Conservation (phyloP, 2,113 vertebrate genomes). For the Salminus brasiliensis region DNA sequence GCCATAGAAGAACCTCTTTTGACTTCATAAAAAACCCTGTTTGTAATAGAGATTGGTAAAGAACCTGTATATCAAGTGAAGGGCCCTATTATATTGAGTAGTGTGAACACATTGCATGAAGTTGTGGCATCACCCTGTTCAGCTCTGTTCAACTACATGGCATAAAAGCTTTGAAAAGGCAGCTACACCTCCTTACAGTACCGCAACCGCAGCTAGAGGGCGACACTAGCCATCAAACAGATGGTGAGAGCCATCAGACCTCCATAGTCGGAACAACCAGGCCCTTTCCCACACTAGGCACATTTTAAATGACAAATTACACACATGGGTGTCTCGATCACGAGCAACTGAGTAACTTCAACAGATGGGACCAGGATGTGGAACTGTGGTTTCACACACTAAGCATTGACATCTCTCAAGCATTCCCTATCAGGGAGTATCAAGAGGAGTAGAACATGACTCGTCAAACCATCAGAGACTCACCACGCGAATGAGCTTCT, state of each 20-base stretch:
- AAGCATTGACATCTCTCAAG: neutral
- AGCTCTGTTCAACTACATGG: too few species aligned
- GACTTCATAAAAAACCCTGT: too few species aligned
- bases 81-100: too few species aligned
- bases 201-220: conserved; percentile 49
- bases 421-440: conserved; percentile 9
- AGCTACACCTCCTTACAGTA: conserved; percentile 14
- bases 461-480: neutral
- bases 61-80: too few species aligned
- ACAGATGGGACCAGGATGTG: conserved; percentile 46
- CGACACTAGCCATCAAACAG: conserved; percentile 44
- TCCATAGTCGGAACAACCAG: conserved; percentile 26
- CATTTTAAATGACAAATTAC: conserved; percentile 46
- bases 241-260: conserved; percentile 22
- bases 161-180: neutral
- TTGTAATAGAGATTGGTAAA: too few species aligned
- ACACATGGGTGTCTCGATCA: conserved; percentile 39
- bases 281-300: neutral
- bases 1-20: too few species aligned
- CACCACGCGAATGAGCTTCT: conserved; percentile 5
- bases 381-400: neutral
- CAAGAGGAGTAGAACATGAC: neutral
- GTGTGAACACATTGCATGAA: too few species aligned
- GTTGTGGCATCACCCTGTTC: too few species aligned
- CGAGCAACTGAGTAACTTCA: conserved; percentile 30